Conservation (phyloP, 1,140 invertebrate species). For the Drosophila athabasca region DNA sequence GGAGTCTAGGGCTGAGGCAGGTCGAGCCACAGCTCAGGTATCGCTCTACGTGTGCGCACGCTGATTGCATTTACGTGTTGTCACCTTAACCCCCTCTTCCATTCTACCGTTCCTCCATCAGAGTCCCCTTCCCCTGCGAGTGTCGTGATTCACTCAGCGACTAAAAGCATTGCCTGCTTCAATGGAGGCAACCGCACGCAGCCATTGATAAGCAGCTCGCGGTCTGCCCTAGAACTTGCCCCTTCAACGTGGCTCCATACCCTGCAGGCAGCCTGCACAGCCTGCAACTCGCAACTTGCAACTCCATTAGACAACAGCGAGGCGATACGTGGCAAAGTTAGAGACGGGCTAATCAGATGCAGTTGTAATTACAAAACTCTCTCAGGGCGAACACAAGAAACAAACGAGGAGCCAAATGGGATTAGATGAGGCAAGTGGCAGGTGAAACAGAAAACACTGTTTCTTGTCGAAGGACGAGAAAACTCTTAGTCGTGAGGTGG, state of each 20-base stretch:
- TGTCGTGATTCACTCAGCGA: neutral
- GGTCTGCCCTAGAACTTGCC: slow-evolving; percentile 1
- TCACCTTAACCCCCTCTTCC: slow-evolving; percentile 7
- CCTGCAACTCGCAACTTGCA: neutral
- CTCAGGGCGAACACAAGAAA: slow-evolving; percentile 9
- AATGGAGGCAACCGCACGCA: slow-evolving; percentile 28
- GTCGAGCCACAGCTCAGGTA: slow-evolving; percentile 36
- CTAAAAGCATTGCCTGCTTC: slow-evolving; percentile 35
- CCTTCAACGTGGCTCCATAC: neutral
- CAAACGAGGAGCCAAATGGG: slow-evolving; percentile 12
- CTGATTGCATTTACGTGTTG: slow-evolving; percentile 79
- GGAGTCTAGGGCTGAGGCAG: slow-evolving; percentile 9
- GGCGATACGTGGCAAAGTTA: slow-evolving; percentile 29
- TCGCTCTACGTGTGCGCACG: slow-evolving; percentile 55
- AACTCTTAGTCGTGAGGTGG: slow-evolving; percentile 5
- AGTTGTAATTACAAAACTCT: slow-evolving; percentile 67
- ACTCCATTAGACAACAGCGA: neutral
- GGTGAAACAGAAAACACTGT: neutral
- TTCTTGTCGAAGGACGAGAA: neutral
- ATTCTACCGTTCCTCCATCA: slow-evolving; percentile 3
- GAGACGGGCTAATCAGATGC: slow-evolving; percentile 55
- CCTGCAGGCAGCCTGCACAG: too few relatives aligned
- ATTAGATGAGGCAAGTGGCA: neutral
- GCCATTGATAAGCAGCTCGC: slow-evolving; percentile 32
- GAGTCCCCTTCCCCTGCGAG: neutral